Percentiles rank a stretch among this genome's conserved stretches.
These are phyloP conservation scores for Drosophila birchii DNA, from an alignment of 2,888 invertebrate species.

Conservation along the genomic window DNA sequence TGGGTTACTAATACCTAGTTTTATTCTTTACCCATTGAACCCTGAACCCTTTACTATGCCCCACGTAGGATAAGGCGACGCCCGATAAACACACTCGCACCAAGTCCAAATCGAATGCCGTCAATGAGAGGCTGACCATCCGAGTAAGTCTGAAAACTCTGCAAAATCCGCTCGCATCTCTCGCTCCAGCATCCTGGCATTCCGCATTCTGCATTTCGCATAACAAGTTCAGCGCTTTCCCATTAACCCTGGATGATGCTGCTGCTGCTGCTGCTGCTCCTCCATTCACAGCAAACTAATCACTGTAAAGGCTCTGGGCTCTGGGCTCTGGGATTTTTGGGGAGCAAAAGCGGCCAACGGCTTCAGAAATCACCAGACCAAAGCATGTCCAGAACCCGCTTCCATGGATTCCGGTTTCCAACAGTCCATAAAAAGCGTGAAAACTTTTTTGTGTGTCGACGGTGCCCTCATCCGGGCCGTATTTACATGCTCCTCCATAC, in stretches of 20 bases:
- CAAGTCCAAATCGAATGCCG: slow-evolving; percentile 60
- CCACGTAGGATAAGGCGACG: slow-evolving; percentile 58
- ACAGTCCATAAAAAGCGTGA: slow-evolving; percentile 37
- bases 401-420: slow-evolving; percentile 4
- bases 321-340: slow-evolving; percentile 7
- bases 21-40: slow-evolving; percentile 26
- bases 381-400: slow-evolving; percentile 31
- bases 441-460: slow-evolving; percentile 40
- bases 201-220: slow-evolving; percentile 35
- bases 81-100: slow-evolving; percentile 48
- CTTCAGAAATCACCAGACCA: slow-evolving; percentile 49
- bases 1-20: slow-evolving; percentile 33
- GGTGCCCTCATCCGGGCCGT: slow-evolving; percentile 21
- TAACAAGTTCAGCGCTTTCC: slow-evolving; percentile 56
- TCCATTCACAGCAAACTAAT: slow-evolving; percentile 60
- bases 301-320: slow-evolving; percentile 35
- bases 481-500: slow-evolving; percentile 26
- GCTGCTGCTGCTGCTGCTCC: slow-evolving; percentile 2
- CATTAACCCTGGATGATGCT: slow-evolving; percentile 45
- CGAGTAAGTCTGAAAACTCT: slow-evolving; percentile 56
- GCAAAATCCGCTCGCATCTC: slow-evolving; percentile 26
- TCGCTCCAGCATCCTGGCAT: slow-evolving; percentile 44
- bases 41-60: slow-evolving; percentile 2
- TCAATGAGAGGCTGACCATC: slow-evolving; percentile 67
- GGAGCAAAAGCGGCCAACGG: slow-evolving; percentile 18